phyloP scores from a whole-genome alignment of 1,140 invertebrate species.

The Macrobrachium nipponense region DNA sequence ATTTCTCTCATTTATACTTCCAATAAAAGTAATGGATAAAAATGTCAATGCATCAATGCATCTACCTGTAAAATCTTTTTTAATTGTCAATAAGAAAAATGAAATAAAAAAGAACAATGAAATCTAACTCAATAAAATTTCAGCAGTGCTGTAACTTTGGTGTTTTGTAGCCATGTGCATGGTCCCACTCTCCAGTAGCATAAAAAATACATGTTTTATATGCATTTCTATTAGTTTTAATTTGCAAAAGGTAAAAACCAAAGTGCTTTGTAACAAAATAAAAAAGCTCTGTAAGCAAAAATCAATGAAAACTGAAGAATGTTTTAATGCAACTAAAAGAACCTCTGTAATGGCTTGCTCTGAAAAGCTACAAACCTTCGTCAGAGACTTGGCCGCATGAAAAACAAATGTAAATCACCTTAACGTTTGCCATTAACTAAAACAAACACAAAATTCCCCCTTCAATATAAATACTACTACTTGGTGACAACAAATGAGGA shows the following conservation, averaged over 20 bases:
- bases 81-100: no score
- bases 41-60: no score
- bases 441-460: background rate
- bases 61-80: no score
- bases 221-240: background rate
- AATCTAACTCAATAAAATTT: no score
- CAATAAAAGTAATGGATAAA: no score
- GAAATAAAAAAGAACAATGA: no score
- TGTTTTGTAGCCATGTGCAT: no score
- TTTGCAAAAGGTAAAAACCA: background rate
- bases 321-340: background rate
- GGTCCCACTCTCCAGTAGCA: background rate
- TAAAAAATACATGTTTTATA: background rate
- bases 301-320: constrained; percentile 5
- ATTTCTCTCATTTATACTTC: no score
- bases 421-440: constrained; percentile 19
- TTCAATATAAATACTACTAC: background rate
- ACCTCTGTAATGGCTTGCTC: background rate
- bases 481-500: no score
- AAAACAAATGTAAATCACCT: constrained; percentile 81
- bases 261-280: background rate
- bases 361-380: constrained; percentile 78
- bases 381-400: constrained; percentile 93
- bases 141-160: no score
- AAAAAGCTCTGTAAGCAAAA: background rate